These are phyloP conservation scores for Drosophila kambysellisi DNA, from an alignment of 2,888 invertebrate genomes.

Conservation along the genomic window DNA sequence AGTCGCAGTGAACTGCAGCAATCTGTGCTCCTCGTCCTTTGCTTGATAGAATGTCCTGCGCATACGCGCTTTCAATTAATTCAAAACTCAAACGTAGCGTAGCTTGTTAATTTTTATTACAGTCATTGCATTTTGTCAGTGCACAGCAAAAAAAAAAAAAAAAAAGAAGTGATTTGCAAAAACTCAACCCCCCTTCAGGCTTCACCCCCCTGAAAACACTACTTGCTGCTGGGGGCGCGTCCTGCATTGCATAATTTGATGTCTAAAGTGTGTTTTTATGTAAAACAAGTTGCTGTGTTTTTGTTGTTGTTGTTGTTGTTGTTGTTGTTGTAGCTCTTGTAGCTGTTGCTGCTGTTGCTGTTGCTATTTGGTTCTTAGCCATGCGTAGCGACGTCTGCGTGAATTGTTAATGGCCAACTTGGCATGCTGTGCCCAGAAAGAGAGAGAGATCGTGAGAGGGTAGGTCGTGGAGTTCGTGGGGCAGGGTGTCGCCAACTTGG, in stretches of 20 bases:
- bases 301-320: slow-evolving; percentile 33
- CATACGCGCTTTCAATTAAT: slow-evolving; percentile 80
- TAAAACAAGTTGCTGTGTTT: slow-evolving; percentile 68
- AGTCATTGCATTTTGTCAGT: slow-evolving; percentile 75
- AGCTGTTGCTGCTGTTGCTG: slow-evolving; percentile 11
- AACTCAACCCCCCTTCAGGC: not conserved
- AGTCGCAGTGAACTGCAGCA: slow-evolving; percentile 20
- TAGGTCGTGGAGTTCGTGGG: not conserved
- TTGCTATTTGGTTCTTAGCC: slow-evolving; percentile 54
- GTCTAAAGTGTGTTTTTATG: slow-evolving; percentile 77
- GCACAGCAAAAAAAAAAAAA: slow-evolving; percentile 8
- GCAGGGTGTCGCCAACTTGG: slow-evolving; percentile 50
- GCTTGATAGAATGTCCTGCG: slow-evolving; percentile 66
- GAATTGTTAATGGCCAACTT: slow-evolving; percentile 75
- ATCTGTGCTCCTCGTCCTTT: slow-evolving; percentile 11
- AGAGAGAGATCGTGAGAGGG: not conserved
- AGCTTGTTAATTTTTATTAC: slow-evolving; percentile 81
- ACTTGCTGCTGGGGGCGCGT: not conserved
- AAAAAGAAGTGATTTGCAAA: slow-evolving; percentile 8
- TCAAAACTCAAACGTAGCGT: slow-evolving; percentile 82
- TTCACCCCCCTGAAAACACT: not conserved
- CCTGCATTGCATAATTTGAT: slow-evolving; percentile 76
- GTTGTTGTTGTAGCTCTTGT: slow-evolving; percentile 14
- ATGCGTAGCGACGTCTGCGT: slow-evolving; percentile 59
- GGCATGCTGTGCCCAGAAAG: slow-evolving; percentile 59